These are phyloP conservation scores for Cochlearius cochlearius DNA, from an alignment of 2,113 vertebrate species.

Conservation along the genomic window DNA sequence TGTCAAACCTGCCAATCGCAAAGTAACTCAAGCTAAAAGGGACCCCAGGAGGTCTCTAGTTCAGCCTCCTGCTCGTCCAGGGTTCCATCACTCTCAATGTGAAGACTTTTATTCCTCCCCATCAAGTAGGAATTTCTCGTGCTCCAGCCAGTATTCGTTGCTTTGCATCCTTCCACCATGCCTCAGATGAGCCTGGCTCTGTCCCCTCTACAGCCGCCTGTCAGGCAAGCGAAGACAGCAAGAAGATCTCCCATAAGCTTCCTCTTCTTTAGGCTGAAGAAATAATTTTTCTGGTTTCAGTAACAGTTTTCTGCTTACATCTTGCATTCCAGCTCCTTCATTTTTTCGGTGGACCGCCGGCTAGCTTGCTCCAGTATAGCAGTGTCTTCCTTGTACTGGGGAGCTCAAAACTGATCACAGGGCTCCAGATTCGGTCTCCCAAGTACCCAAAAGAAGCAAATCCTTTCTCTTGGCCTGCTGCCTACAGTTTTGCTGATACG, in stretches of 20 bases:
- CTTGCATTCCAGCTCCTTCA: background rate
- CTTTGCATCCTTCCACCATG: background rate
- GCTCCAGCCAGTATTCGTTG: background rate
- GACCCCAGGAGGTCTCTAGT: background rate
- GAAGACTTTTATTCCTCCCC: background rate
- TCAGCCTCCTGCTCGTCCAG: background rate
- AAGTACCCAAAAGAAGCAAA: background rate
- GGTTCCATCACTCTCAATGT: background rate
- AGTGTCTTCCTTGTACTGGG: background rate
- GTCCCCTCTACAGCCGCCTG: background rate
- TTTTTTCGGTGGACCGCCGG: background rate
- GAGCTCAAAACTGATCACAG: background rate
- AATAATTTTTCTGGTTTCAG: background rate
- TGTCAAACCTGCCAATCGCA: background rate
- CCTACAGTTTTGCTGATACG: background rate
- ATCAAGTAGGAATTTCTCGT: background rate
- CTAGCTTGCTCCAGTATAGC: background rate
- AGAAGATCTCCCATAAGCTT: background rate
- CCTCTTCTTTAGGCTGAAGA: background rate
- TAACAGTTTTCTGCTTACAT: background rate
- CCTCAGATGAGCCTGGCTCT: background rate
- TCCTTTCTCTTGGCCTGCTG: background rate
- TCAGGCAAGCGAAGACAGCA: background rate
- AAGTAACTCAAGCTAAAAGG: background rate
- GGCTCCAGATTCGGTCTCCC: rapidly evolving